A percentile compares a stretch with the other conserved stretches of the same genome.
phyloP scores from a whole-genome alignment of 2,797 vertebrate species.

The Leucoraja ocellata region DNA sequence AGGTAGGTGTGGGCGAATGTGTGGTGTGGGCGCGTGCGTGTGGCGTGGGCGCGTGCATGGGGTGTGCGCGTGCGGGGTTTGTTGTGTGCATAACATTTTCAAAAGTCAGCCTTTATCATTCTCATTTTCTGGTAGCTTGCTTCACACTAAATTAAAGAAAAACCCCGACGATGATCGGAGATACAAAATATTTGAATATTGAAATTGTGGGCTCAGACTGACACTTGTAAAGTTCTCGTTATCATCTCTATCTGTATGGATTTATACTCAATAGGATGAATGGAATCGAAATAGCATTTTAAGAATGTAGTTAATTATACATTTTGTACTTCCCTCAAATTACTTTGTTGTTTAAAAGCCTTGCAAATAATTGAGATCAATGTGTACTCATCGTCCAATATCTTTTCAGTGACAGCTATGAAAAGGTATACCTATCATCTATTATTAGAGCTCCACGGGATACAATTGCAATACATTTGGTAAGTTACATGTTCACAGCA shows the following conservation, averaged over 20 bases:
- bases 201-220: background rate
- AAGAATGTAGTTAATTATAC: background rate
- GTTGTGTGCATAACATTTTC: background rate
- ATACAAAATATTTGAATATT: background rate
- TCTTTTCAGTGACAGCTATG: background rate
- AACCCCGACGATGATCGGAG: background rate
- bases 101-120: constrained; percentile 1
- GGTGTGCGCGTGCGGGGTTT: too few species aligned
- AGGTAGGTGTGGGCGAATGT: too few species aligned
- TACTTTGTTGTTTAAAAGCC: background rate
- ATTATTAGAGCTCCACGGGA: background rate
- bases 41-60: too few species aligned
- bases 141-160: constrained; percentile 20
- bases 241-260: background rate
- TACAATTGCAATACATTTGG: background rate
- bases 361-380: background rate
- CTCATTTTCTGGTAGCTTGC: background rate
- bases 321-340: background rate
- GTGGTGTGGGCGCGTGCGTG: too few species aligned
- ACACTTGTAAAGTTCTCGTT: background rate
- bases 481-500: background rate
- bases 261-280: background rate
- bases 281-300: background rate
- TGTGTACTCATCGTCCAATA: background rate
- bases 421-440: background rate